Base-by-base conservation (phyloP, 2,888 invertebrate genomes). In the Acrobasis suavella region DNA sequence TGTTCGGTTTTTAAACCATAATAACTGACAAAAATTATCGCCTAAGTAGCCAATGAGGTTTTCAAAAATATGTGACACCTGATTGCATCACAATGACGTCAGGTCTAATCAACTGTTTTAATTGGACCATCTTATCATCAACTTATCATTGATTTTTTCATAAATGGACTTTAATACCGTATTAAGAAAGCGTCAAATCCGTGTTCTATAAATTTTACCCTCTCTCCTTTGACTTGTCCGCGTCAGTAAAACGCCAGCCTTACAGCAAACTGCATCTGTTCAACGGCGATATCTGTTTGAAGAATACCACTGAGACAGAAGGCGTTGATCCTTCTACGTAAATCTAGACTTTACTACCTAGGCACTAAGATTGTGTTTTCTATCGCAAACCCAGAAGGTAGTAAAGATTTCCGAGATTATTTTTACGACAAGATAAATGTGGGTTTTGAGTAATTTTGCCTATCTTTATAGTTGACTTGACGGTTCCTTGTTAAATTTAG, bases 381-480 rank as follows among this genome's bases (percentile, higher is more conserved):
- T 14, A 5, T n/a, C 14, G 14, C 42, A 2, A n/a, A 6, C n/a
- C 9, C 5, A 12, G 16, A 22, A 6, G n/a, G 50, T 42, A 7
- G 38, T 65, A 65, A 65, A 71, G 69, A 66, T 68, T 60, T 62
- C 64, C 64, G 51, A 69, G 68, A 69, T 70, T 67, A 68, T 66
- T 68, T 72, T 72, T 70, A 70, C 64, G 69, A 59, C 60, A 60
- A 65, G 64, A 58, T 64, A 16, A 56, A 56, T 67, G 65, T 63
- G 64, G 64, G 63, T 49, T 62, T 62, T 62, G 62, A 62, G 67
- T 69, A 69, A 69, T 70, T 69, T 70, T 42, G 12, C 17, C 55
- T 72, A 72, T 72, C 72, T 72, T 72, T 71, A 72, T 60, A 64
- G 58, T 55, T 65, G 54, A 64, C 58, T 68, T 67, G 70, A 67